Evolutionary conservation across 2,888 invertebrate genomes (phyloP).

Genomic region (Nasonia oneida): DNA sequence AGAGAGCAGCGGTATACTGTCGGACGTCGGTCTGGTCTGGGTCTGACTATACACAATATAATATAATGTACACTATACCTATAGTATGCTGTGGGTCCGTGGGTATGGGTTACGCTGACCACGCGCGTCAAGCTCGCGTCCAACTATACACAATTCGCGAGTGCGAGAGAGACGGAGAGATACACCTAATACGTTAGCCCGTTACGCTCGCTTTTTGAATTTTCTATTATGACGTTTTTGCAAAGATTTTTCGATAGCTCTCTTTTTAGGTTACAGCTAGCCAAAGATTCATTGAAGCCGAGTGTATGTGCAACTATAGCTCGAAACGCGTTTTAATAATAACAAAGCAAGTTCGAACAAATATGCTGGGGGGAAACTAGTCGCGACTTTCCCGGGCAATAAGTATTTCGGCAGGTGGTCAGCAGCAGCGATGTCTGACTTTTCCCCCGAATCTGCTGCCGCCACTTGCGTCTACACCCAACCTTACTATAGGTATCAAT

Average conservation of each 20-base stretch:
- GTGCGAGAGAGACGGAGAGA: neutral
- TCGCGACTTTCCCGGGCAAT: neutral
- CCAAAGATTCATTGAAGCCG: no score
- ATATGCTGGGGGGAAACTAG: neutral
- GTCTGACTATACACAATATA: neutral
- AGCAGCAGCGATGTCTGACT: neutral
- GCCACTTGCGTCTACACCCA: neutral
- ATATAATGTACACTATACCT: neutral
- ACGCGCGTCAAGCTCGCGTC: slow-evolving; percentile 59
- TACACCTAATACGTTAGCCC: neutral
- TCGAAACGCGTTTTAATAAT: neutral
- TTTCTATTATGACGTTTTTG: neutral
- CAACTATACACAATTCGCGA: neutral
- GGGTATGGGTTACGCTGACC: slow-evolving; percentile 17
- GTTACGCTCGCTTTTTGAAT: neutral
- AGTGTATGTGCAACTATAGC: no score
- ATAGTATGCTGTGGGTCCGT: neutral
- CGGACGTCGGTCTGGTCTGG: neutral
- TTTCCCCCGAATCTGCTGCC: no score
- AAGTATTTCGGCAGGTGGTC: neutral
- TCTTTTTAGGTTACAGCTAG: neutral
- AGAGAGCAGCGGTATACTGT: neutral
- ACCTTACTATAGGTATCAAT: neutral
- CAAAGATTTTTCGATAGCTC: neutral
- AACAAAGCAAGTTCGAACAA: neutral